Evolutionary conservation across 2,113 vertebrate genomes (phyloP), one percentile per base, ranked within the genome.

Genomic region (Fulmarus glacialis): DNA sequence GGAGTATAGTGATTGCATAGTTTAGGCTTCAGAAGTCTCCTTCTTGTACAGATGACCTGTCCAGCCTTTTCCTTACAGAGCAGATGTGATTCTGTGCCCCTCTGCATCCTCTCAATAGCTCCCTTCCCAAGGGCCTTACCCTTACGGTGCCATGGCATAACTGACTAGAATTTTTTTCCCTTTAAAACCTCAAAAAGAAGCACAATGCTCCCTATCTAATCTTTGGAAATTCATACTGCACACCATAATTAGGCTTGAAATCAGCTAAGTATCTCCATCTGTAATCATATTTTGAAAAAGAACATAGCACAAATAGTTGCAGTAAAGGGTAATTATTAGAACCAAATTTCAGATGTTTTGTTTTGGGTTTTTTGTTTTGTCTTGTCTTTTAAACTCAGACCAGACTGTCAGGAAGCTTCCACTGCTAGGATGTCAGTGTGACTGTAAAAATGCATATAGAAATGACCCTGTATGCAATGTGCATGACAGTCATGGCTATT

Each of bases 71-170:
- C 26, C 29, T 79, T 45, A 70, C 32, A 60, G 11, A 89, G 11
- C 15, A 93, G 12, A 42, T 20, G 47, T n/a, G 17, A 79, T 53
- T 77, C 52, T 38, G 32, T 87, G 32, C 12, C 20, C 8, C 22
- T 52, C 50, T 60, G 3, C 38, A 48, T n/a, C 27, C 12, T 62
- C 22, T 53, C 53, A 47, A 13, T 5, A 89, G 8, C 4, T 43
- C 18, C 38, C n/a, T 71, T 93, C 34, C 26, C 40, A 52, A 32
- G 21, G 6, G 5, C 3, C 30, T 79, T 78, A 45, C 12, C 18
- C 16, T 45, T 67, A n/a, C 0, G 0, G 16, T 8, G 2, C 13
- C 15, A 22, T 15, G 11, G 8, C 21, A n/a, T 60, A 77, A 40
- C 8, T 30, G 15, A 7, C 8, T 66, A 55, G 15, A 24, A 7